These are phyloP conservation scores for Orchestes rusci DNA, from an alignment of 2,888 invertebrate species.

Conservation along the genomic window DNA sequence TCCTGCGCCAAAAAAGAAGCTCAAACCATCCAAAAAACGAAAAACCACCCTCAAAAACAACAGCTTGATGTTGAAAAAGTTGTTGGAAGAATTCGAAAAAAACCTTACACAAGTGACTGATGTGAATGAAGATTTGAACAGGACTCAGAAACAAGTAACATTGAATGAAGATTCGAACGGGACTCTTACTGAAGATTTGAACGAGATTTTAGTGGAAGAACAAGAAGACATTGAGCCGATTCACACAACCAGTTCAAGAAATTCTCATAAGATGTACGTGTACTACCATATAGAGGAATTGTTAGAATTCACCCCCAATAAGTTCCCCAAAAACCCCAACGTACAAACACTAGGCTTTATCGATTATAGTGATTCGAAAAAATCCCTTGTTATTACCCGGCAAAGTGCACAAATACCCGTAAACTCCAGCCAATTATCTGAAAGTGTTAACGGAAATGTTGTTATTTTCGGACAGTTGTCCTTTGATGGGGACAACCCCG, in stretches of 20 bases:
- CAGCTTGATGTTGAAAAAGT: background rate
- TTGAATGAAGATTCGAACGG: background rate
- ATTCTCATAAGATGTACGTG: slow-evolving; percentile 8
- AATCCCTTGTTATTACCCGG: background rate
- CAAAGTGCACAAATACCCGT: slow-evolving; percentile 1
- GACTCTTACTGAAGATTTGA: background rate
- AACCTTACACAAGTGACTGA: background rate
- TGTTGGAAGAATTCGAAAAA: background rate
- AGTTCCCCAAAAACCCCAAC: slow-evolving; percentile 10
- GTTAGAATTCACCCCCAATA: slow-evolving; percentile 8
- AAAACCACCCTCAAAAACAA: too few species aligned
- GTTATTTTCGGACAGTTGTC: too few species aligned
- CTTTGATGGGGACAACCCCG: too few species aligned
- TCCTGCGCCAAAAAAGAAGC: too few species aligned
- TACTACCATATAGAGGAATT: slow-evolving; percentile 9
- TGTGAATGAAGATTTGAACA: background rate
- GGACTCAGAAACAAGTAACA: background rate
- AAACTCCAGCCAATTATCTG: too few species aligned
- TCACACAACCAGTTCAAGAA: slow-evolving; percentile 5
- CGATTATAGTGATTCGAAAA: background rate
- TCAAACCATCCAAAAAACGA: too few species aligned
- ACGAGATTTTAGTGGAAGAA: background rate
- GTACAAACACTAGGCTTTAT: slow-evolving; percentile 5
- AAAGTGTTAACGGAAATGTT: too few species aligned
- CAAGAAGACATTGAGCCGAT: too few species aligned